Evolutionary conservation across 2,113 vertebrate species (phyloP).

Genomic region (Cygnus buccinator): DNA sequence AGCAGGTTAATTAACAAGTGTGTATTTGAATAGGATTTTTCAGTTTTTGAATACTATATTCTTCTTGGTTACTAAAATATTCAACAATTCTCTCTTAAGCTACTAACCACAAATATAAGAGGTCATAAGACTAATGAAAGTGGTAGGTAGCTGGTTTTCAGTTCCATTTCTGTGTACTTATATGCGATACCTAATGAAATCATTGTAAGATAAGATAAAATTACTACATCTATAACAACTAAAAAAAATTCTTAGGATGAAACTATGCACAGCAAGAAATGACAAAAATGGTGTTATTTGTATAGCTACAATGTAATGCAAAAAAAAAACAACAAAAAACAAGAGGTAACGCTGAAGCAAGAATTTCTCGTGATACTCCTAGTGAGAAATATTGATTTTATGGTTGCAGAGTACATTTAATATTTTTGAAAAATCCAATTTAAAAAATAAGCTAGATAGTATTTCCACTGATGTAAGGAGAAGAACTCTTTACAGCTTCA

Average conservation of each 20-base stretch:
- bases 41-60: conserved; percentile 34
- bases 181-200: conserved; percentile 34
- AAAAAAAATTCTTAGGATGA: background rate
- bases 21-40: conserved; percentile 36
- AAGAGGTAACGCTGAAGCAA: background rate
- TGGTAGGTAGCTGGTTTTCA: conserved; percentile 32
- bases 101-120: conserved; percentile 5
- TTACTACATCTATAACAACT: background rate
- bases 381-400: background rate
- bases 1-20: background rate
- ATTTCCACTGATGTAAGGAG: background rate
- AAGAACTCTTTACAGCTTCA: background rate
- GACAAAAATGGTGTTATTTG: background rate
- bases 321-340: background rate
- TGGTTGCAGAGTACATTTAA: background rate
- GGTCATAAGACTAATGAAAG: background rate
- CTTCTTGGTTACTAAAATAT: conserved; percentile 33
- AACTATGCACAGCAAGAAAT: background rate
- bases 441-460: background rate
- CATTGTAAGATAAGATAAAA: background rate
- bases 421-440: background rate
- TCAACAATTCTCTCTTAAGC: conserved; percentile 18
- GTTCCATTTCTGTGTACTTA: conserved; percentile 41
- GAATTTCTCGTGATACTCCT: background rate
- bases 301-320: conserved; percentile 1